A percentile compares a stretch with the other conserved stretches of the same genome.
Evolutionary conservation across 2,888 invertebrate species (phyloP).

Genomic region (Helobdella robusta): DNA sequence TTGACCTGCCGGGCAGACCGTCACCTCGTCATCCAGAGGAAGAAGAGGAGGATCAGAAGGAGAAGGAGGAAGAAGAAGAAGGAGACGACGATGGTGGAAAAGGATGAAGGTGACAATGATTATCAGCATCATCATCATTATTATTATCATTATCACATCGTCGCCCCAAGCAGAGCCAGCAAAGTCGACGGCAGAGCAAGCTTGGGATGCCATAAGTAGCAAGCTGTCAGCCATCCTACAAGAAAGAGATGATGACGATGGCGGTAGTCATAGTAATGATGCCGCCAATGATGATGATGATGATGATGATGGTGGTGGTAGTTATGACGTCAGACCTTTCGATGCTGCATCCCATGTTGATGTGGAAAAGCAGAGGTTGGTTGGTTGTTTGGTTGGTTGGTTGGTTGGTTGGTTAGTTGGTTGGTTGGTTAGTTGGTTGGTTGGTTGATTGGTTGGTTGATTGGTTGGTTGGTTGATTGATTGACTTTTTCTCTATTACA

Average conservation of each 20-base stretch:
- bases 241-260: slow-evolving; percentile 40
- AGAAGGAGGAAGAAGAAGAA: slow-evolving; percentile 27
- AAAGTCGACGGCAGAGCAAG: slow-evolving; percentile 38
- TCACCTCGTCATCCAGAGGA: slow-evolving; percentile 45
- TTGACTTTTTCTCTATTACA: slow-evolving; percentile 49
- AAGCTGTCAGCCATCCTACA: slow-evolving; percentile 49
- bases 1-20: slow-evolving; percentile 50
- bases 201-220: slow-evolving; percentile 50
- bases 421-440: too few relatives aligned
- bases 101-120: background rate
- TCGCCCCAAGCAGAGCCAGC: too few relatives aligned
- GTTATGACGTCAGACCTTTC: slow-evolving; percentile 51
- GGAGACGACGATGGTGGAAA: too few relatives aligned
- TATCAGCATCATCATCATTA: background rate
- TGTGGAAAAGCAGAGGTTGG: slow-evolving; percentile 78
- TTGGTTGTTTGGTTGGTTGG: too few relatives aligned
- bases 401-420: too few relatives aligned
- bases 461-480: too few relatives aligned
- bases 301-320: background rate
- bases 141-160: background rate
- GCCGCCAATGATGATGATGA: too few relatives aligned
- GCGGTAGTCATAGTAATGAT: too few relatives aligned
- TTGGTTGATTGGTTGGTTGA: too few relatives aligned
- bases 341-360: slow-evolving; percentile 67
- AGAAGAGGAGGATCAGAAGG: slow-evolving; percentile 37